These are phyloP conservation scores for Bujurquina vittata DNA, from an alignment of 2,113 vertebrate genomes.

Conservation along the genomic window DNA sequence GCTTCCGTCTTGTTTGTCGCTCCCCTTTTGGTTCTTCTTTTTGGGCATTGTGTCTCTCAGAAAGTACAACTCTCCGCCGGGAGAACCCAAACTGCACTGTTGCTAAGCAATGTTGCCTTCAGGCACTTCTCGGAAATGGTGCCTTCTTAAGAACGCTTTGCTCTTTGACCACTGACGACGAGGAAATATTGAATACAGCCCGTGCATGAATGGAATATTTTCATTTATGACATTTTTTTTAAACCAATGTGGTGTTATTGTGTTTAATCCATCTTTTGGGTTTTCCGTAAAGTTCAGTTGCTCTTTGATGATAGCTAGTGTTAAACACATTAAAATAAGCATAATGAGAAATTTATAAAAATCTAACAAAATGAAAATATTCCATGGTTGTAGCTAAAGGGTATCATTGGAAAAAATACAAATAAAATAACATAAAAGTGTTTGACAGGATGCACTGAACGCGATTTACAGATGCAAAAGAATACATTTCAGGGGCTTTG, in stretches of 20 bases:
- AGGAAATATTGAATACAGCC: rapidly evolving
- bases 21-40: constrained; percentile 60
- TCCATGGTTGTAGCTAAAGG: background rate
- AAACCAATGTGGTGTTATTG: background rate
- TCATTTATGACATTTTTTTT: background rate
- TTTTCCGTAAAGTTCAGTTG: rapidly evolving
- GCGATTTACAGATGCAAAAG: background rate
- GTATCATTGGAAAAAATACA: background rate
- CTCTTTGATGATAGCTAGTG: background rate
- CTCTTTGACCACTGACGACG: background rate
- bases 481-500: no score
- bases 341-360: rapidly evolving
- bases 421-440: background rate
- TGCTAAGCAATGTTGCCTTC: constrained; percentile 67
- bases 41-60: constrained; percentile 47
- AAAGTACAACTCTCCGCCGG: background rate
- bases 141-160: background rate
- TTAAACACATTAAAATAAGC: background rate
- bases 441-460: background rate
- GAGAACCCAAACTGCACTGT: background rate
- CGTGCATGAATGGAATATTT: background rate
- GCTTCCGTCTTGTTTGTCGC: constrained; percentile 18
- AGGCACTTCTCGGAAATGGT: constrained; percentile 11
- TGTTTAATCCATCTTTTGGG: rapidly evolving
- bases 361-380: background rate